Conservation (phyloP, 1,140 invertebrate species). For the Maniola jurtina region DNA sequence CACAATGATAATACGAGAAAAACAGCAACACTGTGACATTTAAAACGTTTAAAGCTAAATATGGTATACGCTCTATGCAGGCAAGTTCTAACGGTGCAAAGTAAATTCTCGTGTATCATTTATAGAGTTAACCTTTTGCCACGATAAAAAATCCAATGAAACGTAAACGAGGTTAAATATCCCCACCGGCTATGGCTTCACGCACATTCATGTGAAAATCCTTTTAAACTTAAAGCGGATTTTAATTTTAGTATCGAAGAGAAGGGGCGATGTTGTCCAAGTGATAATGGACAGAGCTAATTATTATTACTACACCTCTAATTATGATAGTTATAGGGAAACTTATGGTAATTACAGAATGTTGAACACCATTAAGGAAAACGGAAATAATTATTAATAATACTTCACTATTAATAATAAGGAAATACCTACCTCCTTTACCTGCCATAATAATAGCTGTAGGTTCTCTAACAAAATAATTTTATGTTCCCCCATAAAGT, state of each 20-base stretch:
- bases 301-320: too few relatives aligned
- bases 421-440: too few relatives aligned
- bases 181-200: background rate
- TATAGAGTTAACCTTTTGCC: background rate
- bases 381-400: too few relatives aligned
- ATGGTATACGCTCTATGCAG: constrained; percentile 4
- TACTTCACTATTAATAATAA: too few relatives aligned
- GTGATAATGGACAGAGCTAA: too few relatives aligned
- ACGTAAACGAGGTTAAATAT: constrained; percentile 1
- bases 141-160: background rate
- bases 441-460: too few relatives aligned
- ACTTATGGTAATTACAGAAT: too few relatives aligned
- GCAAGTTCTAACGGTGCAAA: background rate
- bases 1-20: background rate
- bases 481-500: too few relatives aligned
- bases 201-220: background rate
- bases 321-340: too few relatives aligned
- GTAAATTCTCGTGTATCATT: background rate
- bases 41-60: background rate
- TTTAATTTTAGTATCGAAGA: background rate
- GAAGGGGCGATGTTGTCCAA: too few relatives aligned
- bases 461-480: too few relatives aligned
- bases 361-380: too few relatives aligned
- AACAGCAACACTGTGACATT: background rate
- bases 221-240: background rate